Conservation (phyloP, 2,113 vertebrate species). For the Gobiocypris rarus region DNA sequence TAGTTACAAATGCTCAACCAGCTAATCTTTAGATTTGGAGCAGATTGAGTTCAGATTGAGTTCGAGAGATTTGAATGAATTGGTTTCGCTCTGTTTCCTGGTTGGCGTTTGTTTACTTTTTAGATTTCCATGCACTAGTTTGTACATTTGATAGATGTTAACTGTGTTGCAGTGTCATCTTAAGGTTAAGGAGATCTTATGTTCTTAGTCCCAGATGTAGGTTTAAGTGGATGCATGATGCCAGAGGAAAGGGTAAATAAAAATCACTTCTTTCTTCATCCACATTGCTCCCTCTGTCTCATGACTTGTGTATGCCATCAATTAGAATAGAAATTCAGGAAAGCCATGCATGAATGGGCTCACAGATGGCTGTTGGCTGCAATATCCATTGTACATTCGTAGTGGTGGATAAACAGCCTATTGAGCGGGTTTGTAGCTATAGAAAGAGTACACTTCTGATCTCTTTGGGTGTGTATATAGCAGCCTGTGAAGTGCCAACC, state of each 20-base stretch:
- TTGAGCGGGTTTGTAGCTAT: slow-evolving; percentile 9
- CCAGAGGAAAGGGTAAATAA: slow-evolving; percentile 35
- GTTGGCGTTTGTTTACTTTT: no score
- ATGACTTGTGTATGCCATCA: slow-evolving; percentile 11
- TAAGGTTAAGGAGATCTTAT: not conserved
- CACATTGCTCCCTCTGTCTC: not conserved
- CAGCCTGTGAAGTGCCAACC: slow-evolving; percentile 41
- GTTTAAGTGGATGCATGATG: not conserved
- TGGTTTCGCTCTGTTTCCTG: not conserved
- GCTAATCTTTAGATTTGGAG: not conserved
- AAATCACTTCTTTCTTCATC: slow-evolving; percentile 50
- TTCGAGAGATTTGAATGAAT: slow-evolving; percentile 28
- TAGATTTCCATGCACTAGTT: no score
- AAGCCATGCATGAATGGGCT: slow-evolving; percentile 29
- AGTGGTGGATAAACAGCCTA: slow-evolving; percentile 32
- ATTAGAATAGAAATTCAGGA: not conserved
- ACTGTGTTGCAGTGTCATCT: not conserved
- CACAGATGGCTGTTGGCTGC: slow-evolving; percentile 45
- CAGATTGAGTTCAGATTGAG: not conserved
- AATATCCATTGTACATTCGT: slow-evolving; percentile 21
- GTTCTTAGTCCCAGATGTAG: not conserved
- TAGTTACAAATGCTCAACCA: not conserved
- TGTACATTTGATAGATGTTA: no score
- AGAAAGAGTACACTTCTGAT: slow-evolving; percentile 18
- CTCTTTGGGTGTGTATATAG: slow-evolving; percentile 12